phyloP scores from a whole-genome alignment of 2,888 invertebrate species.

The Pachycephus smyrnensis region DNA sequence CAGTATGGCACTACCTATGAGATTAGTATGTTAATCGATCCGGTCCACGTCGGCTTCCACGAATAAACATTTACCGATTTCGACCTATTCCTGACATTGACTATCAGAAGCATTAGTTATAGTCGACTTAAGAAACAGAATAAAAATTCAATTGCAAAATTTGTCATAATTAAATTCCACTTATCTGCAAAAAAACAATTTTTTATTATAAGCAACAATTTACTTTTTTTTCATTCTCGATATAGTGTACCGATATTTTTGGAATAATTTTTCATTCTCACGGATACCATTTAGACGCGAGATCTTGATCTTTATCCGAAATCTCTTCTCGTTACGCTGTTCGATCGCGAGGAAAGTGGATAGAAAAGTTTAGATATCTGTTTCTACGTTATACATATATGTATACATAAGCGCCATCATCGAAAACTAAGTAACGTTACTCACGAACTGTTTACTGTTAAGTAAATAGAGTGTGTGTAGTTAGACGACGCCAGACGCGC shows the following conservation, averaged over 20 bases:
- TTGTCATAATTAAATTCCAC: neutral
- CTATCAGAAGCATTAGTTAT: neutral
- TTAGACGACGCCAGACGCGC: neutral
- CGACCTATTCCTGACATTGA: neutral
- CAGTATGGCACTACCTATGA: neutral
- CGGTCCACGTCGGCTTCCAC: neutral
- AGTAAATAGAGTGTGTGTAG: neutral
- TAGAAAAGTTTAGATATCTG: neutral
- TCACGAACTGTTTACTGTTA: constrained; percentile 4
- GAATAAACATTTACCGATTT: neutral
- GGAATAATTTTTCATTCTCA: neutral
- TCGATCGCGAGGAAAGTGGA: neutral
- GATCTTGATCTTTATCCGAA: neutral
- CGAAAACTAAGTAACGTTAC: constrained; percentile 3
- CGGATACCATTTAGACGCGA: neutral
- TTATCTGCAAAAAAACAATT: neutral
- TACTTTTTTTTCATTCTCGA: too few species aligned
- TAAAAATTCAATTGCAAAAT: neutral
- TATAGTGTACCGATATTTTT: neutral
- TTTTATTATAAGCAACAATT: neutral
- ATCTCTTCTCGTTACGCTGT: neutral
- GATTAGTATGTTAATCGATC: neutral
- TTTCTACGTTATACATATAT: neutral
- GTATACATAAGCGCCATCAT: neutral
- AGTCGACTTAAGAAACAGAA: neutral